A percentile compares a stretch with the other conserved stretches of the same genome.
phyloP scores from a whole-genome alignment of 2,888 invertebrate species.

The Octodonta nipae region DNA sequence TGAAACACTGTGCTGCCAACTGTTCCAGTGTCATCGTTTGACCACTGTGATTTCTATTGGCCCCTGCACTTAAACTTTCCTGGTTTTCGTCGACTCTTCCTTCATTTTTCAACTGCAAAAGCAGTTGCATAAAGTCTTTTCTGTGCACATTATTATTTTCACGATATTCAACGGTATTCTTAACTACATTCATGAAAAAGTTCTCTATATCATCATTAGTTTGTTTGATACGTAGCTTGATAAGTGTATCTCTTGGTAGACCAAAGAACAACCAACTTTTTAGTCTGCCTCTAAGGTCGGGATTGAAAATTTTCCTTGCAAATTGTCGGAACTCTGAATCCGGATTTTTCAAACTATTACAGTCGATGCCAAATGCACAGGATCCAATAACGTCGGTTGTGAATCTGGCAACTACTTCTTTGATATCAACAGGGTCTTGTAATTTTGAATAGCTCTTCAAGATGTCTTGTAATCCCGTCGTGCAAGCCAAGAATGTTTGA shows the following conservation, averaged over 20 bases:
- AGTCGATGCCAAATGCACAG: conserved; percentile 46
- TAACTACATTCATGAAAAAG: conserved; percentile 37
- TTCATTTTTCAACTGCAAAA: conserved; percentile 35
- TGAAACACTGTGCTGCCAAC: conserved; percentile 14
- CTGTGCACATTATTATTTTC: conserved; percentile 35
- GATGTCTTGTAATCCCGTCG: conserved; percentile 38
- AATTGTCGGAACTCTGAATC: conserved; percentile 34
- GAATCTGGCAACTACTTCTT: conserved; percentile 41
- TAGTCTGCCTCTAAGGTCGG: conserved; percentile 3
- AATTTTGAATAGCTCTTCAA: conserved; percentile 30
- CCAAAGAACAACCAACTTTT: conserved; percentile 7
- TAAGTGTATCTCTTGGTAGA: conserved; percentile 14
- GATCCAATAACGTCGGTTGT: conserved; percentile 47
- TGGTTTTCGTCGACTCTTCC: conserved; percentile 28
- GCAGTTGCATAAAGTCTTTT: conserved; percentile 43
- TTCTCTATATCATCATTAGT: conserved; percentile 20
- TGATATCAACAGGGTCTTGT: conserved; percentile 21
- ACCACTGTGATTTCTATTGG: conserved; percentile 6
- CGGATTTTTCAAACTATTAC: conserved; percentile 41
- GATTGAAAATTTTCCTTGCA: conserved; percentile 14
- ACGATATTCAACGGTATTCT: conserved; percentile 34
- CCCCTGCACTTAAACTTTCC: conserved; percentile 19
- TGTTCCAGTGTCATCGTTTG: conserved; percentile 7
- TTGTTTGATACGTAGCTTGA: conserved; percentile 16
- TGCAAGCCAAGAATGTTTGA: conserved; percentile 42